A percentile compares a stretch with the other conserved stretches of the same genome.
These are phyloP conservation scores for Montipora foliosa DNA, from an alignment of 64 coral and sea anemone genomes.

Conservation along the genomic window DNA sequence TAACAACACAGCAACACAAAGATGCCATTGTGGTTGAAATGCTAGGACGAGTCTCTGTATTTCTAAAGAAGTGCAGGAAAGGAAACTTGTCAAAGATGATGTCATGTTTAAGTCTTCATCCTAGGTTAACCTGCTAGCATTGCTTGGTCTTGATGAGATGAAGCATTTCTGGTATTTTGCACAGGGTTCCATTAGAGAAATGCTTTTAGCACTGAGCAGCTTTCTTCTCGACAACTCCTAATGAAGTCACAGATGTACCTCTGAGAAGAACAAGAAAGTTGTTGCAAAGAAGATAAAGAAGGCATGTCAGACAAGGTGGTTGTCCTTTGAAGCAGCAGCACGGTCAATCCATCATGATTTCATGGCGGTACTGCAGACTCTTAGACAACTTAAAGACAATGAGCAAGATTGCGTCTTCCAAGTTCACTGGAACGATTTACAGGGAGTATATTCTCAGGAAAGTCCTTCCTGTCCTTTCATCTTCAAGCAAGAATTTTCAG, in stretches of 20 bases:
- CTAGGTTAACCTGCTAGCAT: conserved; percentile 2
- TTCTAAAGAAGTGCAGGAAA: conserved; percentile 56
- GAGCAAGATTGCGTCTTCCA: conserved; percentile 2
- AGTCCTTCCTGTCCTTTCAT: background rate
- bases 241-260: conserved; percentile 47
- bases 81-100: conserved; percentile 47
- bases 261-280: conserved; percentile 18
- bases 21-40: conserved; percentile 51
- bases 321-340: conserved; percentile 19
- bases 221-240: conserved; percentile 12
- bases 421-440: conserved; percentile 15
- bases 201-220: conserved; percentile 26
- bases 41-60: conserved; percentile 29
- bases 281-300: conserved; percentile 28
- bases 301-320: conserved; percentile 12
- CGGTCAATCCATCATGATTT: background rate
- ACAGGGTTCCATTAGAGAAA: conserved; percentile 43
- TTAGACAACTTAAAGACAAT: background rate
- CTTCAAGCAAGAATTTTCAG: conserved; percentile 33
- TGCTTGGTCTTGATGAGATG: conserved; percentile 43
- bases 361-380: background rate
- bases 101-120: conserved; percentile 58
- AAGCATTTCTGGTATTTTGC: conserved; percentile 30
- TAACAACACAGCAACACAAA: conserved; percentile 20
- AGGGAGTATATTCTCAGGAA: background rate